Base-by-base conservation (phyloP, 2,888 invertebrate genomes). In the Oxyteleia sp. region DNA sequence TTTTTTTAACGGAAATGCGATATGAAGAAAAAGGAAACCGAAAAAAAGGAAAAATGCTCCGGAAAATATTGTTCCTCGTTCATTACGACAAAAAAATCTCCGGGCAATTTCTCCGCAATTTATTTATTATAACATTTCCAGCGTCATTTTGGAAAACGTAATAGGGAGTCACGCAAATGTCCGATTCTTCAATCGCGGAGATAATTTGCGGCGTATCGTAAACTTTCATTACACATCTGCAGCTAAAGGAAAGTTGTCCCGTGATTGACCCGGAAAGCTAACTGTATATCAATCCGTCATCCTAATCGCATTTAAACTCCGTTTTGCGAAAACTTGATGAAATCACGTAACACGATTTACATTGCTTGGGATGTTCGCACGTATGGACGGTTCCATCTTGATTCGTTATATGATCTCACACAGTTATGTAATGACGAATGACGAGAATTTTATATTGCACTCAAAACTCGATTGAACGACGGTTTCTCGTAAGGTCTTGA, bases 241-340 rank as follows among this genome's bases (percentile, higher is more conserved):
- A 5, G 66, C 2, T 35, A 29, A 47, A 59, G 57, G 59, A 66
- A 76, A 76, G 66, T 53, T 16, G 57, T 59, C 26, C 13, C 15
- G 18, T 47, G 76, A 68, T 68, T 68, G 59, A 61, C 68, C 76
- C 41, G 51, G 26, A 61, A 51, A 53, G 55, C 45, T 64, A 74
- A 74, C 45, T 63, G 55, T 11, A 64, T 47, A 74, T 45, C 55
- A 64, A 61, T 71, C 61, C 41, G 63, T 74, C 63, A 53, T 53
- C 26, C 32, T 51, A 78, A 78, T 75, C 75, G 29, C 53, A 18
- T 29, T 20, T 51, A 59, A 68, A 63, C 45, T 53, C 20, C 29
- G 32, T 32, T 68, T 61, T 29, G 32, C 43, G 49, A 53, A 38
- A 63, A 51, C 53, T 11, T 16, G 51, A 61, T 53, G 51, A 26